Base-by-base conservation (phyloP, 2,797 vertebrate genomes). In the Periophthalmus magnuspinnatus region DNA sequence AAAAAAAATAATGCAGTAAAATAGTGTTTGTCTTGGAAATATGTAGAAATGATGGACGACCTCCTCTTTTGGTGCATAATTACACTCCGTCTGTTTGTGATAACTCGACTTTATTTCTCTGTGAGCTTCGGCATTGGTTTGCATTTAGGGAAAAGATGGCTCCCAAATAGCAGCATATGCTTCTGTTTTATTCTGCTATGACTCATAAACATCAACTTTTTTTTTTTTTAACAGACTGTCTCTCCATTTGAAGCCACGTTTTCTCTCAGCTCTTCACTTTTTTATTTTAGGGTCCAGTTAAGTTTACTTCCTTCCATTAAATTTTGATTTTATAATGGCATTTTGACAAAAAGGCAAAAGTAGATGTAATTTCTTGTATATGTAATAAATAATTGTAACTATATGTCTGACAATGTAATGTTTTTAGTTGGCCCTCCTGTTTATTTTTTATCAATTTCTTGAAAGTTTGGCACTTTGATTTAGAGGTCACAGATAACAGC, bases 121-220 rank as follows among this genome's bases (percentile, higher is more conserved):
- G 76, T 56, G 22, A 74, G 77, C 81, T 81, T 84, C 78, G 82
- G 67, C 78, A 82, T 78, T 86, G 74, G 82, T 81, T 86, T 81
- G 82, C 81, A 90, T 90, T 88, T 92, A 85, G 75, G 81, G 80
- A 87, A 88, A 85, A 82, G 74, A 84, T 79, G 69, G 77, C 81
- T 89, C 78, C 86, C 84, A 75, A 83, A 73, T 74, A 54, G 76
- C 83, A 80, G 82, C 89, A 89, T 82, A 91, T 81, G 84, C 84
- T 86, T 82, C 84, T 65, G 81, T 84, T 90, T 87, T 84, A 79
- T 86, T 85, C 79, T 73, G 83, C 81, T 81, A 84, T 93, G 85
- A 92, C 79, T 89, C 83, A 86, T 74, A 78, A 72, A 83, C 79
- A 79, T 24, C 73, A 64, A 70, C 61, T 36, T 71, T 74, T 86